Evolutionary conservation across 2,888 invertebrate genomes (phyloP).

Genomic region (Limnephilus rhombicus): DNA sequence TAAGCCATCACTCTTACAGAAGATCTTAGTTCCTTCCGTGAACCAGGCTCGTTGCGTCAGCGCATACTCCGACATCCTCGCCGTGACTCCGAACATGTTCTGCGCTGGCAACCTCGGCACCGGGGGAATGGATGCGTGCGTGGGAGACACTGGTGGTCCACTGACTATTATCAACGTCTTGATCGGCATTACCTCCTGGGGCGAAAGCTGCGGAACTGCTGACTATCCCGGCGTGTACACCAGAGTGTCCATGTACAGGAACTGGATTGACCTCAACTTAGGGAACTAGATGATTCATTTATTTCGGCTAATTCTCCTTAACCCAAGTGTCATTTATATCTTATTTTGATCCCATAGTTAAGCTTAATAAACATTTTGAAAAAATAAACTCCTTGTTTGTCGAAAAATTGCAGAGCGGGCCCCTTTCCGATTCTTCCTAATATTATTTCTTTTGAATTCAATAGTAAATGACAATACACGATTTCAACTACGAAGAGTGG

Average conservation of each 20-base stretch:
- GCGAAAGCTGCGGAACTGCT: slow-evolving; percentile 77
- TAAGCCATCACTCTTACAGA: slow-evolving; percentile 35
- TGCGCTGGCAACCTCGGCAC: slow-evolving; percentile 73
- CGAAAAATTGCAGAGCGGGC: too few relatives aligned
- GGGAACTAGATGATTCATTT: neutral
- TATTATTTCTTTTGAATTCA: too few relatives aligned
- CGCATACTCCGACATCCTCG: slow-evolving; percentile 48
- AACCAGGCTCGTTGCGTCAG: slow-evolving; percentile 50
- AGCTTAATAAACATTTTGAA: neutral
- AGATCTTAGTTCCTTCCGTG: slow-evolving; percentile 57
- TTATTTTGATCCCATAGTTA: neutral
- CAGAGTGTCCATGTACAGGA: slow-evolving; percentile 73
- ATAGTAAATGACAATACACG: too few relatives aligned
- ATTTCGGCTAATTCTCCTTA: neutral
- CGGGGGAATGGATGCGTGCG: slow-evolving; percentile 75
- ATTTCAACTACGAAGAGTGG: too few relatives aligned
- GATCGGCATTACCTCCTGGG: slow-evolving; percentile 79
- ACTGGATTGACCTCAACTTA: slow-evolving; percentile 70
- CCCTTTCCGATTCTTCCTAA: too few relatives aligned
- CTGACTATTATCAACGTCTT: slow-evolving; percentile 71
- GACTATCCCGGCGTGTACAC: slow-evolving; percentile 79
- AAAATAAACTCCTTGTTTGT: neutral
- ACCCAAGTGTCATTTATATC: neutral
- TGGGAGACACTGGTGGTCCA: slow-evolving; percentile 79
- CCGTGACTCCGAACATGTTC: slow-evolving; percentile 72